Evolutionary conservation across 1,140 invertebrate genomes (phyloP), one percentile per base, ranked within the genome.

Genomic region (Eubasilissa regina): DNA sequence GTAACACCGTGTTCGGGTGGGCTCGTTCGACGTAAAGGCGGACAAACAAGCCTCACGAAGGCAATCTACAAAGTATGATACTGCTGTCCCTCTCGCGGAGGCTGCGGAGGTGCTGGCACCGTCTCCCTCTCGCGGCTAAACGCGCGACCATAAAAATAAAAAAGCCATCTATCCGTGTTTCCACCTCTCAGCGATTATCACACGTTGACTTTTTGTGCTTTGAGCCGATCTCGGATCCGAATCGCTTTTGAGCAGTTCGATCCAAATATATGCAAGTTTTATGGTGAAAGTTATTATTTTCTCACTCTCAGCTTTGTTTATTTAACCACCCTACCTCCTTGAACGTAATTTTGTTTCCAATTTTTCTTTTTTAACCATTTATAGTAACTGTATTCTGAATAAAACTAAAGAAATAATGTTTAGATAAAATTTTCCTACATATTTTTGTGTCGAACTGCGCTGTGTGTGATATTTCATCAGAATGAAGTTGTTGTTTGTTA

Each of bases 1-100:
- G 64, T 35, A 35, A 35, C 25, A 7, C n/a, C n/a, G 43, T 8
- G 64, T 15, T 68, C 64, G 15, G 44, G 64, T 68, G 64, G 64
- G 64, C 64, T 68, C 64, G 44, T 68, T 68, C 64, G 64, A 68
- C 64, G 47, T 44, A 47, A 68, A 68, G 64, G 64, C 44, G 44
- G 44, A 47, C 11, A 45, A 17, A 45, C 35, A 45, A 66, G 43
- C n/a, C 62, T 7, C 35, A 7, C 35, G 35, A 45, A 45, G 62
- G 12, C 44, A n/a, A 68, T 68, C 64, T 11, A 44, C 64, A 17
- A 44, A 44, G 44, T n/a, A 7, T 3, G 64, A 1, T 68, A 68
- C 17, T 13, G 7, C 9, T 9, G 43, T 68, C 64, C 44, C 64
- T 47, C 15, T 68, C 64, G 64, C 62, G n/a, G 25, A 35, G 25